Percentiles rank a stretch among this genome's conserved stretches.
phyloP scores from a whole-genome alignment of 1,140 invertebrate genomes.

The Thalassaphorura encarpata region DNA sequence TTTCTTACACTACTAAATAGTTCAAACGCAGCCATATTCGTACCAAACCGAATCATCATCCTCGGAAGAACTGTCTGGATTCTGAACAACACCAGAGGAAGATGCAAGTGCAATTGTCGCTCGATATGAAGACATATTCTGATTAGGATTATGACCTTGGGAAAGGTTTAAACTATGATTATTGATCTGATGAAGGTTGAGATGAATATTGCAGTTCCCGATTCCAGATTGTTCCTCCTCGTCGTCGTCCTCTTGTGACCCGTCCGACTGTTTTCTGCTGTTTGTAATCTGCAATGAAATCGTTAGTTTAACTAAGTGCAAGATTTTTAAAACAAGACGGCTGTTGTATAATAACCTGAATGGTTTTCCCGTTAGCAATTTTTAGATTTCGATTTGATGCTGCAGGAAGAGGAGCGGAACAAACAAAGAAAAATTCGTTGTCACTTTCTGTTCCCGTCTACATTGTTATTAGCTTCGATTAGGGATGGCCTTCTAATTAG shows the following conservation, averaged over 20 bases:
- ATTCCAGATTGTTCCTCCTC: slow-evolving; percentile 1
- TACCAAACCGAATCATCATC: slow-evolving; percentile 32
- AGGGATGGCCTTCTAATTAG: background rate
- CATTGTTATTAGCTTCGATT: background rate
- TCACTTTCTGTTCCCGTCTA: background rate
- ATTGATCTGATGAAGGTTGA: slow-evolving; percentile 10
- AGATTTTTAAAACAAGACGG: too few relatives aligned
- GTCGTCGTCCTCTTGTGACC: background rate
- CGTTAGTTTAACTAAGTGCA: too few relatives aligned
- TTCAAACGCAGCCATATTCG: slow-evolving; percentile 31
- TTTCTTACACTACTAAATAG: too few relatives aligned
- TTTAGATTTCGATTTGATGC: slow-evolving; percentile 1
- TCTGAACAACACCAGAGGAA: background rate
- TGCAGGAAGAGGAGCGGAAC: background rate
- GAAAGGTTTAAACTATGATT: background rate
- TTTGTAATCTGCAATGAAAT: background rate
- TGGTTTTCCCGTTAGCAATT: slow-evolving; percentile 3
- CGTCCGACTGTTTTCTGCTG: background rate
- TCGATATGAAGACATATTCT: too few relatives aligned
- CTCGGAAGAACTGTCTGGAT: slow-evolving; percentile 19
- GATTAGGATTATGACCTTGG: background rate
- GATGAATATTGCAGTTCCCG: slow-evolving; percentile 22
- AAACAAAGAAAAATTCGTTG: slow-evolving; percentile 7
- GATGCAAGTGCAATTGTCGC: too few relatives aligned
- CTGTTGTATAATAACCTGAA: too few relatives aligned